Conservation (phyloP, 2,113 vertebrate species). For the Papio anubis region DNA sequence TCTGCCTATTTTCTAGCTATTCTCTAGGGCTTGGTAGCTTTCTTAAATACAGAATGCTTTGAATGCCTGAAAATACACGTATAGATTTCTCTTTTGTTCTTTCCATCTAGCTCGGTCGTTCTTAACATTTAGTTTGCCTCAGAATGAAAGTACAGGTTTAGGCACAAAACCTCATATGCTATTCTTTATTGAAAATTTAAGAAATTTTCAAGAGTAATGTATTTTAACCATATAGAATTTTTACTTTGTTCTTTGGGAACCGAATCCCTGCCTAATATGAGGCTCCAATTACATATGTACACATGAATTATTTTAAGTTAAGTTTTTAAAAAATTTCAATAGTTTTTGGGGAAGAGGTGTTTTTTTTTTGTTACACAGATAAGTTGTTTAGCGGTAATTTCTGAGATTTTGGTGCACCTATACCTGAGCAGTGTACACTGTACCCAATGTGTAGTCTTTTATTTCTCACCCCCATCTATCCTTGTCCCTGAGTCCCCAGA, state of each 20-base stretch:
- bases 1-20: neutral
- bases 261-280: neutral
- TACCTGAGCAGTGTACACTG: too few species aligned
- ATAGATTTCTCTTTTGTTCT: neutral
- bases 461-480: too few species aligned
- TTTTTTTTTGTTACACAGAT: too few species aligned
- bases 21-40: neutral
- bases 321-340: too few species aligned
- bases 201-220: neutral
- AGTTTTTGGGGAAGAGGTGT: too few species aligned
- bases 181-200: neutral
- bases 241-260: neutral
- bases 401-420: too few species aligned
- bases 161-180: neutral
- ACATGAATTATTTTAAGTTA: too few species aligned
- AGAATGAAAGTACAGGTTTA: neutral
- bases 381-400: too few species aligned
- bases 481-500: too few species aligned
- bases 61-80: neutral
- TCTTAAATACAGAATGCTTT: neutral
- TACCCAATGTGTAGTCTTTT: too few species aligned
- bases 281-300: neutral
- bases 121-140: neutral
- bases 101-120: neutral
- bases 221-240: neutral